Evolutionary conservation across 2,888 invertebrate genomes (phyloP).

Genomic region (Erebia palarica): DNA sequence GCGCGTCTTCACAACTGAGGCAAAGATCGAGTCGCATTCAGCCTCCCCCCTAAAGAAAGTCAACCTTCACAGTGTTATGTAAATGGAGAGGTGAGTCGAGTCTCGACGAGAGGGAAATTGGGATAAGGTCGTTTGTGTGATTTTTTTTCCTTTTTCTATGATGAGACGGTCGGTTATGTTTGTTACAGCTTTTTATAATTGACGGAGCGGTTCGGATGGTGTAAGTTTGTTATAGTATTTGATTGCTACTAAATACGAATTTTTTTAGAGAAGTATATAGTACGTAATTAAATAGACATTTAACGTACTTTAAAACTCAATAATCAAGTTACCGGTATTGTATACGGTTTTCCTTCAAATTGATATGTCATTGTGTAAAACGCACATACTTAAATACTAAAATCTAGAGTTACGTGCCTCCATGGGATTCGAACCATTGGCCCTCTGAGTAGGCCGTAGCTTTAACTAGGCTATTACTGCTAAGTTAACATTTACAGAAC

Average conservation of each 20-base stretch:
- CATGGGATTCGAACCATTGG: no score
- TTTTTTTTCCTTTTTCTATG: conserved; percentile 29
- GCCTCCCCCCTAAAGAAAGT: conserved; percentile 74
- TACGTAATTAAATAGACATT: no score
- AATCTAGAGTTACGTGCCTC: no score
- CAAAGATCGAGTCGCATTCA: conserved; percentile 50
- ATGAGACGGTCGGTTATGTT: conserved; percentile 21
- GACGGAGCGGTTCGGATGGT: neutral
- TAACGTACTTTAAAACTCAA: no score
- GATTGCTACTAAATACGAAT: neutral
- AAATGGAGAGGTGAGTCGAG: conserved; percentile 56
- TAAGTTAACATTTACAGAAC: no score
- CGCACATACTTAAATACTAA: no score
- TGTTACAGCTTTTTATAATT: conserved; percentile 13
- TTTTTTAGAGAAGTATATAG: no score
- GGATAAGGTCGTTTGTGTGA: conserved; percentile 45
- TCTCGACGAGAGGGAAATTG: conserved; percentile 44
- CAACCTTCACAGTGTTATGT: conserved; percentile 79
- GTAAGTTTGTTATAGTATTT: neutral
- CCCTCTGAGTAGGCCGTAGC: no score
- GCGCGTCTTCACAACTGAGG: conserved; percentile 70
- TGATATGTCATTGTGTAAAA: no score
- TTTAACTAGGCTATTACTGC: no score
- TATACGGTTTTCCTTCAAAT: no score
- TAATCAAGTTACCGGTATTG: no score